Conservation (phyloP, 2,888 invertebrate genomes). For the Lepidocyrtinus sp. region DNA sequence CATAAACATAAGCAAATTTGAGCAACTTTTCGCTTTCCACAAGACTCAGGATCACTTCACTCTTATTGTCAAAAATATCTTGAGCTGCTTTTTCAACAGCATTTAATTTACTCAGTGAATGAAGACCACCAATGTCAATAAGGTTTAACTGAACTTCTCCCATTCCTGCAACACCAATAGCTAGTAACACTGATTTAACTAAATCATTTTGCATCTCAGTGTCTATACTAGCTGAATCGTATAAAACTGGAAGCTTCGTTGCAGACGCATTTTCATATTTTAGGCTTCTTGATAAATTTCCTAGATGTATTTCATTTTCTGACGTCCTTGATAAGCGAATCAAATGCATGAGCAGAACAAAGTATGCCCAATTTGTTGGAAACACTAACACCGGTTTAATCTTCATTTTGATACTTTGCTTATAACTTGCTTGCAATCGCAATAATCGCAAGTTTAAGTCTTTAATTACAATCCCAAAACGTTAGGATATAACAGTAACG, state of each 20-base stretch:
- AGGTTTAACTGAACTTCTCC: slow-evolving; percentile 46
- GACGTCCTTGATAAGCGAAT: neutral
- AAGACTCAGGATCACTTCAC: slow-evolving; percentile 49
- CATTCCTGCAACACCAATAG: slow-evolving; percentile 37
- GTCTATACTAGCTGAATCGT: slow-evolving; percentile 61
- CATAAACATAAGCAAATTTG: slow-evolving; percentile 51
- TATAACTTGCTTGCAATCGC: no score
- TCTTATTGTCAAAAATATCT: slow-evolving; percentile 48
- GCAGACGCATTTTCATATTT: neutral
- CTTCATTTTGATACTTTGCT: neutral
- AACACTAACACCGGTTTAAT: slow-evolving; percentile 11
- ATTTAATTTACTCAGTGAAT: neutral
- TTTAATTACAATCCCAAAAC: no score
- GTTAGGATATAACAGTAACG: neutral
- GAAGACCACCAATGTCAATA: slow-evolving; percentile 45
- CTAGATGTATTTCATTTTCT: neutral
- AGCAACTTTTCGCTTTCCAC: slow-evolving; percentile 39
- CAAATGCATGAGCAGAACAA: slow-evolving; percentile 4
- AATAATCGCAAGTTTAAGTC: no score
- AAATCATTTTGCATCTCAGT: slow-evolving; percentile 59
- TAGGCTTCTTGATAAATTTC: neutral
- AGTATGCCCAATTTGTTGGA: slow-evolving; percentile 9
- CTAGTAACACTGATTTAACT: slow-evolving; percentile 45
- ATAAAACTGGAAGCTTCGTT: slow-evolving; percentile 47
- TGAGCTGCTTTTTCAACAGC: slow-evolving; percentile 40